A percentile compares a stretch with the other conserved stretches of the same genome.
Evolutionary conservation across 2,797 vertebrate genomes (phyloP).

Genomic region (Discoglossus pictus): DNA sequence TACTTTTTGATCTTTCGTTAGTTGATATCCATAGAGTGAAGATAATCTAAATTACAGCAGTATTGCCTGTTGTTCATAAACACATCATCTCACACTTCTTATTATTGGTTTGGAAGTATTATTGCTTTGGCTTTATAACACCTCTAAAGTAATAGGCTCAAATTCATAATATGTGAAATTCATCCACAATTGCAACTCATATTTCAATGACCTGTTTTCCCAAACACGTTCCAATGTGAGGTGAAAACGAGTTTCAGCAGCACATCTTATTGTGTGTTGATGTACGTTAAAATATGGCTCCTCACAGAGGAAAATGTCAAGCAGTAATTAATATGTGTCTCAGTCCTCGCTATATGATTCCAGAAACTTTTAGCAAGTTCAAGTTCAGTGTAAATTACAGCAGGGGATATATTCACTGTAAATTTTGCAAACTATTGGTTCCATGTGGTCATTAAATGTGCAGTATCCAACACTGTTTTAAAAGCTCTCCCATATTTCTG

Average conservation of each 20-base stretch:
- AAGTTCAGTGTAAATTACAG: no score
- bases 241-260: conserved; percentile 37
- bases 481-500: no score
- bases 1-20: conserved; percentile 29
- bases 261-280: conserved; percentile 16
- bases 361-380: conserved; percentile 5
- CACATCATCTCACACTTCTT: conserved; percentile 38
- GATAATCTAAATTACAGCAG: conserved; percentile 35
- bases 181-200: conserved; percentile 14
- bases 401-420: no score
- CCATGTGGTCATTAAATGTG: no score
- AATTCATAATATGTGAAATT: conserved; percentile 24
- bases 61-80: conserved; percentile 42
- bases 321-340: conserved; percentile 8
- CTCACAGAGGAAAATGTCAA: conserved; percentile 10
- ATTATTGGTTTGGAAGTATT: conserved; percentile 40
- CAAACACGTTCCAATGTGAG: conserved; percentile 8
- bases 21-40: conserved; percentile 14
- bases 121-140: background rate
- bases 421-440: no score
- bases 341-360: background rate
- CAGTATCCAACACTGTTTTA: no score
- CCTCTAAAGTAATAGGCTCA: conserved; percentile 2
- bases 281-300: conserved; percentile 5
- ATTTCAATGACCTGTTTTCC: conserved; percentile 29